These are phyloP conservation scores for Centroberyx gerrardi DNA, from an alignment of 2,797 vertebrate genomes.

Conservation along the genomic window DNA sequence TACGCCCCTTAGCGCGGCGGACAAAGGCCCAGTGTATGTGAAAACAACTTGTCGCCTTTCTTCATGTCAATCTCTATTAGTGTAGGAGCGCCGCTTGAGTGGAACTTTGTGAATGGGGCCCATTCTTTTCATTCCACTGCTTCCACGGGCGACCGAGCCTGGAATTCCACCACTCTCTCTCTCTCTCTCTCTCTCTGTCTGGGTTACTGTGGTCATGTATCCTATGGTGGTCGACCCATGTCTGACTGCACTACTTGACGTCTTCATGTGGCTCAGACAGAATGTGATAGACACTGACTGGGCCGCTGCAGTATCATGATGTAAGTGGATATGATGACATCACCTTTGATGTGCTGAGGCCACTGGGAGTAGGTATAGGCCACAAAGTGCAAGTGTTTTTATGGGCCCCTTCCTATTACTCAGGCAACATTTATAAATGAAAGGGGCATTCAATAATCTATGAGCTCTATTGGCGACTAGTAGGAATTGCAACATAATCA, in stretches of 20 bases:
- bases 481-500: not conserved
- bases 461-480: not conserved
- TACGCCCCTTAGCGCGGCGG: constrained; percentile 52
- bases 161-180: constrained; percentile 69
- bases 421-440: not conserved
- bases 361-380: not conserved
- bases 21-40: constrained; percentile 80
- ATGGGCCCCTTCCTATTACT: no score
- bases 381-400: not conserved
- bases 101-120: constrained; percentile 79
- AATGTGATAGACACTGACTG: not conserved
- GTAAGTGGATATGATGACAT: constrained; percentile 11
- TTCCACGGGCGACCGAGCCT: constrained; percentile 69
- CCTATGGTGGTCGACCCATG: constrained; percentile 33
- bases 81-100: constrained; percentile 74
- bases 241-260: constrained; percentile 49
- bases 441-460: not conserved
- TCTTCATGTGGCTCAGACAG: constrained; percentile 58
- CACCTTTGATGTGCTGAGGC: constrained; percentile 1
- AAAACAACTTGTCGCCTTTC: constrained; percentile 80
- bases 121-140: constrained; percentile 79
- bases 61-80: constrained; percentile 82
- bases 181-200: constrained; percentile 24
- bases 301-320: constrained; percentile 14
- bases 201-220: constrained; percentile 47